Evolutionary conservation across 1,140 invertebrate species (phyloP), one percentile per base, ranked within the genome.

Genomic region (Tribolium madens): DNA sequence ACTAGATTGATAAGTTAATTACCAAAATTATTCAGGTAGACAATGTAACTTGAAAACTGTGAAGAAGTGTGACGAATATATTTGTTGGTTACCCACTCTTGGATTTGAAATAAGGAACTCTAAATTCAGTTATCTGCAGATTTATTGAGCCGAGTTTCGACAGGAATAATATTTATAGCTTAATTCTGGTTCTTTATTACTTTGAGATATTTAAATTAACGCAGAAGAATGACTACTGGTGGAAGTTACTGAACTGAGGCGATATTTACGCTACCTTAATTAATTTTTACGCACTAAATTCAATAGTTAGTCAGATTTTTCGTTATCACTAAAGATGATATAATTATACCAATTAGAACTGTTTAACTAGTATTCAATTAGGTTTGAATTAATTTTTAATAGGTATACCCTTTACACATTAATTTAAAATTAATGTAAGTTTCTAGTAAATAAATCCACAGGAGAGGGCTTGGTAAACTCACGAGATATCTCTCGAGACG

Each of bases 121-220:
- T 14, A 72, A 78, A 80, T 77, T 80, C 71, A 78, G 76, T 80
- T 80, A 80, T 71, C 79, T 78, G 13, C 71, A 76, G 74, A 80
- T 80, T 80, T 80, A 80, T 80, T 69, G 77, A 76, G 74, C 74
- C 14, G 64, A 78, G 70, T 77, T 80, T 80, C 79, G 79, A 80
- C 79, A 78, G 77, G 21, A 47, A 60, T 78, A 80, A 80, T 80
- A 80, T 80, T 80, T 80, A 80, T 80, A 70, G 75, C 74, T 80
- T 78, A 80, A 80, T 80, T 80, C 75, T 73, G 74, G 73, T 80
- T 78, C 79, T 80, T 80, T 80, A 80, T 80, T 78, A 78, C 79
- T 52, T 52, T 14, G n/a, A 78, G 79, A 78, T 80, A 80, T 80
- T 80, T 76, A 80, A 80, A 80, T 80, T 78, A 78, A 78, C 73